These are phyloP conservation scores for Chrysocyon brachyurus DNA, from an alignment of 2,797 vertebrate species.

Conservation along the genomic window DNA sequence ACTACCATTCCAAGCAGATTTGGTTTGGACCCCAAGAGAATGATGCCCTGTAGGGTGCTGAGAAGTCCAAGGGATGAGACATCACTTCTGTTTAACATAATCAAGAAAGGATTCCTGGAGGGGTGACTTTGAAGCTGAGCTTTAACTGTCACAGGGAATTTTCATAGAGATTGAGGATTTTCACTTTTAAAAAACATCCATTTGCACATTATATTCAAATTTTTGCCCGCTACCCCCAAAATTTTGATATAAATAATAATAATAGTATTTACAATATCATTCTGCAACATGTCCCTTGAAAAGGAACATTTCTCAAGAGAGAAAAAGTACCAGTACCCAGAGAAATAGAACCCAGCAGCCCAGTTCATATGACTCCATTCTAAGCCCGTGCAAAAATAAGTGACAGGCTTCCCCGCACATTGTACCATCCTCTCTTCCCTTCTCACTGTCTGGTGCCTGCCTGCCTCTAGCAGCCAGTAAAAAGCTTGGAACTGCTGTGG, in stretches of 20 bases:
- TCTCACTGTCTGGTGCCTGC: background rate
- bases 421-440: background rate
- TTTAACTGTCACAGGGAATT: background rate
- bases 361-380: background rate
- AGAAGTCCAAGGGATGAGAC: background rate
- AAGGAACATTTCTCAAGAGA: background rate
- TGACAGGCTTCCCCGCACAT: accelerated
- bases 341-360: background rate
- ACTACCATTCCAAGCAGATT: background rate
- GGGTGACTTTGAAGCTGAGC: background rate
- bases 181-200: background rate
- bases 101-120: background rate
- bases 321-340: background rate
- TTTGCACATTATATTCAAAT: background rate
- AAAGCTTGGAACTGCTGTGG: background rate
- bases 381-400: background rate
- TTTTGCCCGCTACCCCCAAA: background rate
- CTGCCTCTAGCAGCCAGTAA: background rate
- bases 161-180: background rate
- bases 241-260: background rate
- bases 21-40: background rate
- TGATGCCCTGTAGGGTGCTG: background rate
- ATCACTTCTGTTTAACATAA: background rate
- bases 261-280: background rate
- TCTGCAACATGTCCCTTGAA: background rate